Evolutionary conservation across 1,140 invertebrate genomes (phyloP), one percentile per base, ranked within the genome.

Genomic region (Rhopalosiphum maidis): DNA sequence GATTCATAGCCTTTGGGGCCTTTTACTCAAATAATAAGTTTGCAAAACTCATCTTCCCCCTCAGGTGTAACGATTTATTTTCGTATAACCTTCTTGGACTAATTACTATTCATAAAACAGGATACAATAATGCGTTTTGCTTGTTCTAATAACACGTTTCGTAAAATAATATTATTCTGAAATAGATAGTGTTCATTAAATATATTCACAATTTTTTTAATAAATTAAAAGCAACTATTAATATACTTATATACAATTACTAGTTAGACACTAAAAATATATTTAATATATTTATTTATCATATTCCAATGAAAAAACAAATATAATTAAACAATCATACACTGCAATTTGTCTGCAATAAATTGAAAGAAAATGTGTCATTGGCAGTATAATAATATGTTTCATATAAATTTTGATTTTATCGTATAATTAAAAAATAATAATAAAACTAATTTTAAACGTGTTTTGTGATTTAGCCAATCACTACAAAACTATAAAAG

Each of bases 11-110:
- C 46, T 48, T 41, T 8, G 46, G 46, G n/a, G 18, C 18, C 46
- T 88, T 48, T 51, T 88, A 88, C 86, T 88, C n/a, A 51, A 88
- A 88, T 88, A 48, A 51, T 22, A 51, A 51, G 25, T 48, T 48
- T 30, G 1, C 46, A 30, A 9, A 48, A 4, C 18, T 88, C 86
- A n/a, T n/a, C 85, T 87, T n/a, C 30, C 30, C 85, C 30, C 7
- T 48, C 9, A 88, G 46, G 18, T 77, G 15, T 88, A 88, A 51
- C 86, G 48, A 51, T 88, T 88, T 88, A 88, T n/a, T 30, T 88
- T 88, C 46, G 30, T 51, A 15, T 68, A 46, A 46, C 43, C 41
- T 87, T 87, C 43, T 87, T n/a, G 30, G n/a, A n/a, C 30, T 88
- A 87, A 86, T 86, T 86, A 86, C 41, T 43, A 46, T 86, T 46